These are phyloP conservation scores for Uloborus plumipes DNA, from an alignment of 2,888 invertebrate genomes.

Conservation along the genomic window DNA sequence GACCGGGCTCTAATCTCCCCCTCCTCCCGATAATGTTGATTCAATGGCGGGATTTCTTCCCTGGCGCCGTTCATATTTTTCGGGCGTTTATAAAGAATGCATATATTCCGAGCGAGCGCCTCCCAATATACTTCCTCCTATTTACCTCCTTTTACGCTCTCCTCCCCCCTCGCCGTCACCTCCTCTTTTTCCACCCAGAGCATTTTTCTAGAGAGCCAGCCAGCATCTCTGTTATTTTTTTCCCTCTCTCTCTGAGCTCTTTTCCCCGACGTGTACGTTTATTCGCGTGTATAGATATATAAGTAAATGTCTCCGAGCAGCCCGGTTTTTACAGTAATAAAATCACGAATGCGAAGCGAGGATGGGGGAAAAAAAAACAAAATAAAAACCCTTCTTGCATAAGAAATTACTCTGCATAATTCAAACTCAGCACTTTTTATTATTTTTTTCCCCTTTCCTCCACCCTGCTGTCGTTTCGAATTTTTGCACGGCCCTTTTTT, in stretches of 20 bases:
- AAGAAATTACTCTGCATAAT: conserved; percentile 65
- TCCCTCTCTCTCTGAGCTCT: conserved; percentile 15
- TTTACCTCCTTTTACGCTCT: conserved; percentile 41
- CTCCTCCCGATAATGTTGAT: conserved; percentile 56
- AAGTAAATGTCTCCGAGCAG: conserved; percentile 13
- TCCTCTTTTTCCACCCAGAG: conserved; percentile 19
- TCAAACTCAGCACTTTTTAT: conserved; percentile 61
- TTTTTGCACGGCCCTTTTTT: background rate
- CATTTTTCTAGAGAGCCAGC: conserved; percentile 23
- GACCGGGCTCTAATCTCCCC: conserved; percentile 53
- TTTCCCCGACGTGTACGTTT: conserved; percentile 32
- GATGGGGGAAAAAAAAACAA: conserved; percentile 15
- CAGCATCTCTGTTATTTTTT: conserved; percentile 11
- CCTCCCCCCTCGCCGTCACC: conserved; percentile 17
- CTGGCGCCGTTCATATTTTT: conserved; percentile 7
- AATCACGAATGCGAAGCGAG: conserved; percentile 51
- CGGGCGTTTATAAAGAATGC: conserved; percentile 57
- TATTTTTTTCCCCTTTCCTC: background rate
- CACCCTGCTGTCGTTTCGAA: conserved; percentile 14
- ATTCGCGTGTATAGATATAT: conserved; percentile 49
- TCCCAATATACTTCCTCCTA: conserved; percentile 54
- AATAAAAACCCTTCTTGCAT: conserved; percentile 43
- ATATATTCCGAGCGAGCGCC: conserved; percentile 61
- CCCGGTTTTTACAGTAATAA: conserved; percentile 63
- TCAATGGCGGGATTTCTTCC: conserved; percentile 30